Conservation (phyloP, 2,113 vertebrate genomes). For the Muntiacus muntjak region DNA sequence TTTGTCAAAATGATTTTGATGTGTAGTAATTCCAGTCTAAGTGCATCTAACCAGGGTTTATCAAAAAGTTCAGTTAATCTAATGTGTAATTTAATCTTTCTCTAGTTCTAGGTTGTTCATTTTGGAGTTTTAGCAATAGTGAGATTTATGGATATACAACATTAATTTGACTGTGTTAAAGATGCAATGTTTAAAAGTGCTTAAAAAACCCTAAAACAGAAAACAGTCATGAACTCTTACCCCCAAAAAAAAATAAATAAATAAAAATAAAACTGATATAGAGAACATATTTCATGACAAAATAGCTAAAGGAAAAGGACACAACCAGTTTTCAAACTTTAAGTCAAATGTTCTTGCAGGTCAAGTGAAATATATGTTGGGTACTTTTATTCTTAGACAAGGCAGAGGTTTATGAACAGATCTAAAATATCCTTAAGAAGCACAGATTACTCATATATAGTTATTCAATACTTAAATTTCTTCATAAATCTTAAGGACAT, state of each 20-base stretch:
- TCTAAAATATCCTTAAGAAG: constrained; percentile 51
- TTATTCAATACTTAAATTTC: constrained; percentile 71
- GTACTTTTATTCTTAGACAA: background rate
- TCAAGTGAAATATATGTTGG: background rate
- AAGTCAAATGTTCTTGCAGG: background rate
- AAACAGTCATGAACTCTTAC: background rate
- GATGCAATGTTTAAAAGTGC: background rate
- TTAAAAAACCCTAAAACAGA: background rate
- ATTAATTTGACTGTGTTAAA: constrained; percentile 24
- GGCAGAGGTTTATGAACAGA: background rate
- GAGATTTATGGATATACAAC: background rate
- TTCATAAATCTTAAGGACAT: constrained; percentile 66
- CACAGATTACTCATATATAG: background rate
- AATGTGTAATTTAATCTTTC: constrained; percentile 49
- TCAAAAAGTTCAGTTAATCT: constrained; percentile 44
- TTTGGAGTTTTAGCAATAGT: background rate
- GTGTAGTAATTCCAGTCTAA: background rate
- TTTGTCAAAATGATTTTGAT: background rate
- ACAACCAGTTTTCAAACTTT: constrained; percentile 14
- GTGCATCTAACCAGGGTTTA: background rate
- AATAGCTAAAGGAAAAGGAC: constrained; percentile 10
- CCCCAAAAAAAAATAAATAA: background rate
- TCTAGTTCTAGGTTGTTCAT: background rate
- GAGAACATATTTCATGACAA: background rate
- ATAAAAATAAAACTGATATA: background rate